phyloP scores from a whole-genome alignment of 2,888 invertebrate species.

The Timema cristinae region DNA sequence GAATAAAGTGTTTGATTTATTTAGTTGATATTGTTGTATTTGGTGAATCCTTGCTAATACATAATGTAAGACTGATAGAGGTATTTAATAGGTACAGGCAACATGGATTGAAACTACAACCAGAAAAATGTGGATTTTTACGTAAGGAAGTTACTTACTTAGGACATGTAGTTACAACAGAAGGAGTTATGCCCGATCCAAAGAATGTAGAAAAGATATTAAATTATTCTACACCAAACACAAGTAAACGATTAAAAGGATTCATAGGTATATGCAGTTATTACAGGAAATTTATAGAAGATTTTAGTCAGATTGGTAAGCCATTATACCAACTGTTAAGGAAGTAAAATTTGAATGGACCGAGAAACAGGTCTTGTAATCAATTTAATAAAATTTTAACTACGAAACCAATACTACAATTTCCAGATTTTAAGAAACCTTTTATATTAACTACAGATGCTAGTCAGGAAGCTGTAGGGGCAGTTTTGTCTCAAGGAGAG shows the following conservation, averaged over 20 bases:
- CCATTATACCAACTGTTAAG: constrained; percentile 34
- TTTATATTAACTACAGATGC: too few relatives aligned
- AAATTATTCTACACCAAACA: constrained; percentile 31
- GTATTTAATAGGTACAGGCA: constrained; percentile 9
- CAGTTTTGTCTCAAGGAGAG: too few relatives aligned
- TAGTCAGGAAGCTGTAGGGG: too few relatives aligned
- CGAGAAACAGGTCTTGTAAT: background rate
- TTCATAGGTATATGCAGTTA: constrained; percentile 42
- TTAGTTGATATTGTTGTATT: background rate
- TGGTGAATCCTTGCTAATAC: background rate
- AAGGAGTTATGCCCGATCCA: constrained; percentile 33
- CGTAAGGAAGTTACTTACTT: constrained; percentile 12
- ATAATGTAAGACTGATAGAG: background rate
- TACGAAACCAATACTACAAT: constrained; percentile 28
- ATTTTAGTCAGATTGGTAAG: constrained; percentile 38
- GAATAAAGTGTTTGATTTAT: background rate
- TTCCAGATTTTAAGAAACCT: too few relatives aligned
- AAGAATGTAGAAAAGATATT: constrained; percentile 32
- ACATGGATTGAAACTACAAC: constrained; percentile 29
- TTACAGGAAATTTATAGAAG: constrained; percentile 41
- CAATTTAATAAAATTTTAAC: constrained; percentile 23
- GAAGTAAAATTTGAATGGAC: background rate
- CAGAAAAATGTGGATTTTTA: constrained; percentile 34
- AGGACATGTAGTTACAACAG: constrained; percentile 30
- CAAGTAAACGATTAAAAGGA: constrained; percentile 28